Percentiles rank a stretch among this genome's conserved stretches.
Conservation (phyloP, 2,797 vertebrate genomes). For the Macropus fuliginosus region DNA sequence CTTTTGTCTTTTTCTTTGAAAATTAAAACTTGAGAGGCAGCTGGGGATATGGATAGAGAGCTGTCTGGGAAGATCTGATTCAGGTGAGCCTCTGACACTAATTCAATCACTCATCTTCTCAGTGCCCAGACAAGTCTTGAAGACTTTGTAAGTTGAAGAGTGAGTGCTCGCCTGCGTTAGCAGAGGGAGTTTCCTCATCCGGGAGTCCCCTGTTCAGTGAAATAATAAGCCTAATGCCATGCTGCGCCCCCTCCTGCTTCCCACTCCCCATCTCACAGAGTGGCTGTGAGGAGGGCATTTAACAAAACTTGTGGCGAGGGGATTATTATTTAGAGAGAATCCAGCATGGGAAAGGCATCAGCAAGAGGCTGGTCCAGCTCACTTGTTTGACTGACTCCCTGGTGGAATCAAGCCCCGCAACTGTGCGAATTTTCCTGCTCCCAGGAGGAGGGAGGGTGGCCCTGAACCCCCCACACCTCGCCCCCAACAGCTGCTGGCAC, state of each 20-base stretch:
- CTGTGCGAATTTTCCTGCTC: neutral
- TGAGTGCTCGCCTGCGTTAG: neutral
- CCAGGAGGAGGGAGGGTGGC: neutral
- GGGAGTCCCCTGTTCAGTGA: neutral
- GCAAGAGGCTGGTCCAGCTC: neutral
- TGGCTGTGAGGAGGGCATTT: neutral
- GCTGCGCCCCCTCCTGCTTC: fast-evolving
- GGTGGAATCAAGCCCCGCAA: neutral
- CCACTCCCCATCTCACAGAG: neutral
- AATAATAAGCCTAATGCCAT: neutral
- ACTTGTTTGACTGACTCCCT: neutral
- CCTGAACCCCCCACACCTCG: neutral
- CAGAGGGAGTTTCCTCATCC: neutral
- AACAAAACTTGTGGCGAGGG: neutral
- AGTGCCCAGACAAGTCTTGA: neutral
- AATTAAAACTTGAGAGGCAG: neutral
- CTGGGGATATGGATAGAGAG: neutral
- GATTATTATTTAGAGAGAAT: neutral
- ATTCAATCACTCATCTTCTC: neutral
- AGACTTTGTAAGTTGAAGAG: neutral
- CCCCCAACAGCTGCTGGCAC: neutral
- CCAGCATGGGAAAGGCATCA: neutral
- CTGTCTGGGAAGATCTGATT: neutral
- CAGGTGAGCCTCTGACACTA: neutral
- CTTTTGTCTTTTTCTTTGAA: neutral